phyloP scores from a whole-genome alignment of 2,113 vertebrate genomes.

The Xerus inauris region DNA sequence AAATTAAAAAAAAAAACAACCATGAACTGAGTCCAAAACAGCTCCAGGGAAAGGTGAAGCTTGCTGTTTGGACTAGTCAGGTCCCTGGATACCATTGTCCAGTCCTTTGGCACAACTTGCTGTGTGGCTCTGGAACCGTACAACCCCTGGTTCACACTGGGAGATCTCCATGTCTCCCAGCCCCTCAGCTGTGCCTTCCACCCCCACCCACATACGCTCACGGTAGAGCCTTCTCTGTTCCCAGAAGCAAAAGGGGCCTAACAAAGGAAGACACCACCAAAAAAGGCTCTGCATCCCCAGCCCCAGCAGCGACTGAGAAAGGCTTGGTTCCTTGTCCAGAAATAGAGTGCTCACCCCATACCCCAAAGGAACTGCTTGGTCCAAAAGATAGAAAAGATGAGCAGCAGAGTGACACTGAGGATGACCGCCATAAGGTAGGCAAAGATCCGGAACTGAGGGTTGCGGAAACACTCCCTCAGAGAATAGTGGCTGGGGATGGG shows the following conservation, averaged over 20 bases:
- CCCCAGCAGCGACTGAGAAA: neutral
- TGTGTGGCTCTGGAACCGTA: neutral
- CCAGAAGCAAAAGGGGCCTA: neutral
- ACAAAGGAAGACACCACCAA: neutral
- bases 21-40: neutral
- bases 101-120: slow-evolving; percentile 63
- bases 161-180: neutral
- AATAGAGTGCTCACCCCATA: slow-evolving; percentile 51
- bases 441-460: slow-evolving; percentile 82
- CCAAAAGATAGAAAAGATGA: slow-evolving; percentile 84
- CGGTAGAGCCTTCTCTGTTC: neutral
- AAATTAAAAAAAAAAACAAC: neutral
- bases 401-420: slow-evolving; percentile 74
- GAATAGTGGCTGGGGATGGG: slow-evolving; percentile 61
- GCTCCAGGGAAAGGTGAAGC: neutral
- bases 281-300: neutral
- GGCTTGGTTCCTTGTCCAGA: neutral
- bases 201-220: neutral
- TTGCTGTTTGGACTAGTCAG: neutral
- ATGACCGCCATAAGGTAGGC: slow-evolving; percentile 80
- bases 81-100: neutral
- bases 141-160: neutral
- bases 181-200: neutral
- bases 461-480: slow-evolving; percentile 67
- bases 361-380: slow-evolving; percentile 81